Conservation (phyloP, 2,113 vertebrate genomes). For the Chelonoidis abingdonii region DNA sequence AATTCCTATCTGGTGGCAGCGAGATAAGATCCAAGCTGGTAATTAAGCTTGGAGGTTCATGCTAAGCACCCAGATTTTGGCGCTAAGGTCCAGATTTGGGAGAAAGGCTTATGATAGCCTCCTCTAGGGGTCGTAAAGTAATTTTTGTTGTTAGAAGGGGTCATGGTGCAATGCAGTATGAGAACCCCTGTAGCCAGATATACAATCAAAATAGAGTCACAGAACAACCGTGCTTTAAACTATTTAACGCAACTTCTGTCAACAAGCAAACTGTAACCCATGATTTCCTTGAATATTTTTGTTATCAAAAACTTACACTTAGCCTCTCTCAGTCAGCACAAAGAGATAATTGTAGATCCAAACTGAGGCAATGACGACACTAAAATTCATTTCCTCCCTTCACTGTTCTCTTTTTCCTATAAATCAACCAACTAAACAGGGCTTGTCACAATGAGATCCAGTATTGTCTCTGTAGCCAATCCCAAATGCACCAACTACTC, state of each 20-base stretch:
- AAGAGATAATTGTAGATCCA: neutral
- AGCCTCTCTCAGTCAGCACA: neutral
- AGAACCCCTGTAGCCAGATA: neutral
- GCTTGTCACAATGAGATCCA: rapidly evolving
- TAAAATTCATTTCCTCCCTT: conserved; percentile 14
- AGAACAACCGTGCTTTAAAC: neutral
- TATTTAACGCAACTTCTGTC: neutral
- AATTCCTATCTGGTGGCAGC: no score
- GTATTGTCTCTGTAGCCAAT: neutral
- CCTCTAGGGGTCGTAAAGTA: no score
- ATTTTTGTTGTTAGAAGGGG: no score
- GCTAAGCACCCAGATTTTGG: no score
- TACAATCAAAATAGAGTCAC: neutral
- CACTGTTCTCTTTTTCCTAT: neutral
- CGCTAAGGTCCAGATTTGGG: no score
- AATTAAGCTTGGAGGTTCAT: no score
- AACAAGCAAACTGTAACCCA: neutral
- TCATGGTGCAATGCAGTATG: no score
- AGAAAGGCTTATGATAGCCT: no score
- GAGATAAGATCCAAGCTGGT: no score
- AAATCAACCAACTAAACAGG: neutral
- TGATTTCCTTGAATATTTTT: neutral
- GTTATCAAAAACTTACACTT: neutral
- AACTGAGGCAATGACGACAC: neutral
- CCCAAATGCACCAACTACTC: neutral